Conservation (phyloP, 2,113 vertebrate species). For the Bos taurus region DNA sequence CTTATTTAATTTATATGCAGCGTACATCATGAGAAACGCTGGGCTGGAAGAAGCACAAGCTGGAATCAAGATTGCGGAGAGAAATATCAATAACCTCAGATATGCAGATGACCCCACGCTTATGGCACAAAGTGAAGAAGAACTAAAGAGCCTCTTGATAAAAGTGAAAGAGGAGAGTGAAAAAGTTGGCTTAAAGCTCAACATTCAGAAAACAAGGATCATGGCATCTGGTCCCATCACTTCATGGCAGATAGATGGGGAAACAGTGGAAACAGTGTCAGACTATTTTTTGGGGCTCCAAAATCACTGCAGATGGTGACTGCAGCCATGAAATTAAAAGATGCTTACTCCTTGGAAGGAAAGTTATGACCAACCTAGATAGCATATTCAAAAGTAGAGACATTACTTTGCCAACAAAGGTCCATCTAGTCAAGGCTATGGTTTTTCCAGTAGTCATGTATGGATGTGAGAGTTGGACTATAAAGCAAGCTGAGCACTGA, state of each 20-base stretch:
- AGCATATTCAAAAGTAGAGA: background rate
- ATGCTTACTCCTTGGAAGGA: background rate
- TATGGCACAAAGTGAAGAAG: background rate
- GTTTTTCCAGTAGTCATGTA: background rate
- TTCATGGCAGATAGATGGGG: background rate
- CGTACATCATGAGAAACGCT: background rate
- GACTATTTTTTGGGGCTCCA: background rate
- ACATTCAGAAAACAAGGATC: background rate
- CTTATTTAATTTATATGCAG: background rate
- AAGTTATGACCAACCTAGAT: background rate
- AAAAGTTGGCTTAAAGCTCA: background rate
- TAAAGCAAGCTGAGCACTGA: background rate
- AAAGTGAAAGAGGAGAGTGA: background rate
- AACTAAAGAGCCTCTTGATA: background rate
- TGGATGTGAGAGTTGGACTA: background rate
- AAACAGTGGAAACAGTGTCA: background rate
- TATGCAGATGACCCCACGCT: accelerated
- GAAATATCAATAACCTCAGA: background rate
- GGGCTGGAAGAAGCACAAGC: background rate
- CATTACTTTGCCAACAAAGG: background rate
- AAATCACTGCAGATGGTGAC: background rate
- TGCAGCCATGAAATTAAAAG: background rate
- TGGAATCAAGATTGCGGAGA: background rate
- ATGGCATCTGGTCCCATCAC: background rate
- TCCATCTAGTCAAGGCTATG: background rate